These are phyloP conservation scores for Gorsachius goisagi DNA, from an alignment of 2,113 vertebrate genomes.

Conservation along the genomic window DNA sequence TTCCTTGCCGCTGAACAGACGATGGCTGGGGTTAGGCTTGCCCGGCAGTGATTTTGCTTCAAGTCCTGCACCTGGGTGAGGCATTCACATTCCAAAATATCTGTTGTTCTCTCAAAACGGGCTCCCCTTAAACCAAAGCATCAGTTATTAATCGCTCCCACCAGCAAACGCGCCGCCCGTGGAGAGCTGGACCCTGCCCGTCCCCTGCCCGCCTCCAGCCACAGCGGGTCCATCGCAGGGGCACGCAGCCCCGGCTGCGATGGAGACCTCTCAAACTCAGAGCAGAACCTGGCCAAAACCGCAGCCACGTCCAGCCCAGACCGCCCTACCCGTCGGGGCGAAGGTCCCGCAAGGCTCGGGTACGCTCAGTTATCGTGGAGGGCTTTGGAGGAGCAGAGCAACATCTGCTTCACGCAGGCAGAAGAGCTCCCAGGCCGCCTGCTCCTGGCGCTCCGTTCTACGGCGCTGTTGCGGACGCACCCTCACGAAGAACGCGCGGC, in stretches of 20 bases:
- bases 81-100: background rate
- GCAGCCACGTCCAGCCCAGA: background rate
- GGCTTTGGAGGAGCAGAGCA: background rate
- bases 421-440: background rate
- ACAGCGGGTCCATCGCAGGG: accelerated
- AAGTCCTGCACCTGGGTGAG: background rate
- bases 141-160: background rate
- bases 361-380: no score
- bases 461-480: background rate
- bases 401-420: background rate
- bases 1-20: background rate
- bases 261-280: background rate
- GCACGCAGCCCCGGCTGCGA: background rate
- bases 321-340: accelerated
- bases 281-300: background rate
- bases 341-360: background rate
- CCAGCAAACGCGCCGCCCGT: background rate
- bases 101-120: background rate
- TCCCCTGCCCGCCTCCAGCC: background rate
- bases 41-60: background rate
- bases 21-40: background rate
- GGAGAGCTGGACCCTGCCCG: background rate
- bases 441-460: background rate
- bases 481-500: accelerated
- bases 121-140: background rate